phyloP scores from a whole-genome alignment of 1,140 invertebrate species.

The Cephus cinctus region DNA sequence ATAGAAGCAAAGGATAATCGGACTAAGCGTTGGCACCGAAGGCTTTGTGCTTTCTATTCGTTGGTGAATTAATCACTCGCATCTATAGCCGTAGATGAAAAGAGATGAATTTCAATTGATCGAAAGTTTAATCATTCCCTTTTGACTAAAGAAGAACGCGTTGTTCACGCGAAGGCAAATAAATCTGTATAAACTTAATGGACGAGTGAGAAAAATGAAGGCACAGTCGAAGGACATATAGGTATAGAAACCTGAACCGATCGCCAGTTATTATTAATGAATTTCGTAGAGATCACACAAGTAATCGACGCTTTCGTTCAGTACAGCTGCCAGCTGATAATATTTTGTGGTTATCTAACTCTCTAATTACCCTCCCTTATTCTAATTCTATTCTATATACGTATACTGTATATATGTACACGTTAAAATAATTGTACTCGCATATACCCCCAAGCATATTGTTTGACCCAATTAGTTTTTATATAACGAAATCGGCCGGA shows the following conservation, averaged over 20 bases:
- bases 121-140: constrained; percentile 33
- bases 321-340: too few species aligned
- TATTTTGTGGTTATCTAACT: too few species aligned
- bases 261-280: not conserved
- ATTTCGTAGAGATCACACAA: not conserved
- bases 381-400: too few species aligned
- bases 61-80: constrained; percentile 31
- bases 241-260: too few species aligned
- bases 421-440: too few species aligned
- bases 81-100: constrained; percentile 23
- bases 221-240: not conserved
- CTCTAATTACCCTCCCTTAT: too few species aligned
- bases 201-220: not conserved
- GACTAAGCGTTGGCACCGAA: too few species aligned
- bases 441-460: constrained; percentile 24
- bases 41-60: constrained; percentile 31
- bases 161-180: not conserved
- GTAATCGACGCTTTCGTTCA: too few species aligned
- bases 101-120: constrained; percentile 37
- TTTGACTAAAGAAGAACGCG: constrained; percentile 26
- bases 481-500: constrained; percentile 3
- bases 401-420: too few species aligned
- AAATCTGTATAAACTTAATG: not conserved
- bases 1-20: too few species aligned
- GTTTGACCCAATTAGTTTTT: constrained; percentile 6